These are phyloP conservation scores for Drosophila mauritiana DNA, from an alignment of 1,140 invertebrate genomes.

Conservation along the genomic window DNA sequence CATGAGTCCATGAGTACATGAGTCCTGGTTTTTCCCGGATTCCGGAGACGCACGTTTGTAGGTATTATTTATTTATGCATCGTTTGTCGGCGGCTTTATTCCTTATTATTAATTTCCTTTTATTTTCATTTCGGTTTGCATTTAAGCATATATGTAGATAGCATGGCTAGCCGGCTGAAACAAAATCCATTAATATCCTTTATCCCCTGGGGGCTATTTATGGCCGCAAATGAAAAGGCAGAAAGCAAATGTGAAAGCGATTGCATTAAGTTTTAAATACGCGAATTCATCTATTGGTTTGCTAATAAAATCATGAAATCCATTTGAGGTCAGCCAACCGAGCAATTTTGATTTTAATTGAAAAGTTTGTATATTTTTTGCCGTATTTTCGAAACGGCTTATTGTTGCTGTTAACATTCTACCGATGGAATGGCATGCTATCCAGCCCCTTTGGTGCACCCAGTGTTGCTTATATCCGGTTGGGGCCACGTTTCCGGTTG, in stretches of 20 bases:
- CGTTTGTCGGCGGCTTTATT: conserved; percentile 51
- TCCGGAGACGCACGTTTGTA: conserved; percentile 38
- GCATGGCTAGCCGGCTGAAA: conserved; percentile 43
- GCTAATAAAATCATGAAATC: conserved; percentile 54
- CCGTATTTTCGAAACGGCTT: conserved; percentile 5
- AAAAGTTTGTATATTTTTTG: conserved; percentile 28
- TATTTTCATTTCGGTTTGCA: conserved; percentile 35
- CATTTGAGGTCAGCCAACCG: conserved; percentile 30
- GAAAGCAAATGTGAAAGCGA: conserved; percentile 58
- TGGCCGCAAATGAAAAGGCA: conserved; percentile 56
- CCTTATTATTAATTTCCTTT: conserved; percentile 30
- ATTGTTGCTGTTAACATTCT: conserved; percentile 11
- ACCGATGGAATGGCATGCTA: background rate
- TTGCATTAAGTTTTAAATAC: conserved; percentile 65
- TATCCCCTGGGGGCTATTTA: conserved; percentile 64
- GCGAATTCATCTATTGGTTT: conserved; percentile 46
- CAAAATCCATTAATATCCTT: conserved; percentile 78
- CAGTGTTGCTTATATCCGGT: conserved; percentile 76
- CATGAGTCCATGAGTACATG: background rate
- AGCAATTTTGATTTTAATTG: conserved; percentile 40
- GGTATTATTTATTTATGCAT: conserved; percentile 68
- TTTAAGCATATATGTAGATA: conserved; percentile 20
- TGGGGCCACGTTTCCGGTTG: conserved; percentile 76
- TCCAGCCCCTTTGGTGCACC: conserved; percentile 20
- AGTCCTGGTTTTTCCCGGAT: conserved; percentile 1